These are phyloP conservation scores for Zaprionus bogoriensis DNA, from an alignment of 2,888 invertebrate genomes.

Conservation along the genomic window DNA sequence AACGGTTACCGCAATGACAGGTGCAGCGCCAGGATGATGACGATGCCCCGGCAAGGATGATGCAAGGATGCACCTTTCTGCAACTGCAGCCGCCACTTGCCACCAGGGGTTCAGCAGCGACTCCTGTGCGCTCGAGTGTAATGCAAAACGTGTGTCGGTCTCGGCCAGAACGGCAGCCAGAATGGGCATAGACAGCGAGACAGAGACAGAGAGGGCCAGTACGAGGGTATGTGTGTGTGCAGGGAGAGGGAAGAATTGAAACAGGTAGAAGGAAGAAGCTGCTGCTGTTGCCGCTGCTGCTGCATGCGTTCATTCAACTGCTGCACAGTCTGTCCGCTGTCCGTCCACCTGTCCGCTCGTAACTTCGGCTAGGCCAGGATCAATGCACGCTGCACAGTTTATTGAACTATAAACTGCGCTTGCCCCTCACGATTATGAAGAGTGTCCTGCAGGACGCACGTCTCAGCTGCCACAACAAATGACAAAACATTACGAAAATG, in stretches of 20 bases:
- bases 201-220: neutral
- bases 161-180: constrained; percentile 24
- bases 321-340: constrained; percentile 19
- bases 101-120: constrained; percentile 9
- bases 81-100: constrained; percentile 45
- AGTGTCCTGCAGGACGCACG: constrained; percentile 18
- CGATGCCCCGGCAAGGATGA: constrained; percentile 36
- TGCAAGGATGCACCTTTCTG: constrained; percentile 75
- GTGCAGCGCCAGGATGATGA: constrained; percentile 36
- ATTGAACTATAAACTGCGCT: constrained; percentile 62
- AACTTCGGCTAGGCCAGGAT: constrained; percentile 55
- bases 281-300: neutral
- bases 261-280: neutral
- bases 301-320: constrained; percentile 70
- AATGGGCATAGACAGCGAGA: neutral
- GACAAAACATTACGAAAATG: neutral
- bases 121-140: constrained; percentile 56
- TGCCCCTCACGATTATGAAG: constrained; percentile 28
- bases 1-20: constrained; percentile 72
- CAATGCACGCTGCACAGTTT: constrained; percentile 69
- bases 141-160: constrained; percentile 70
- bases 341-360: neutral
- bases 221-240: too few species aligned
- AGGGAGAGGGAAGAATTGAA: neutral
- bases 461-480: neutral